A percentile compares a stretch with the other conserved stretches of the same genome.
phyloP scores from a whole-genome alignment of 2,888 invertebrate genomes.

The Polyploca ridens region DNA sequence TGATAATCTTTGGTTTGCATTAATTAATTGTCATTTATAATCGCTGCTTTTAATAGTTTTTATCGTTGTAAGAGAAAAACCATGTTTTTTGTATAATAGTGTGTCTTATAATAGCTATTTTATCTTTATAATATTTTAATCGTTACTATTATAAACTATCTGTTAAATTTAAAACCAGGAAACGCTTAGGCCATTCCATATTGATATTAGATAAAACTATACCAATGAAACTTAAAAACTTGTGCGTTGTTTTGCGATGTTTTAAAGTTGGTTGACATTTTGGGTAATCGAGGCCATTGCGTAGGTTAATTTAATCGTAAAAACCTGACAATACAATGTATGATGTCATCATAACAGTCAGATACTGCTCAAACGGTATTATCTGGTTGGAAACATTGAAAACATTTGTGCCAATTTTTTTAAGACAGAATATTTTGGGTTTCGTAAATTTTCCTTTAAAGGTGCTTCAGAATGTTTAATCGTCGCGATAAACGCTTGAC shows the following conservation, averaged over 20 bases:
- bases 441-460: slow-evolving; percentile 8
- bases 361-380: background rate
- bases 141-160: too few relatives aligned
- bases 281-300: slow-evolving; percentile 2
- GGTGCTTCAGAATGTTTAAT: slow-evolving; percentile 12
- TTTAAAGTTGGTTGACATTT: background rate
- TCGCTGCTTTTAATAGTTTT: background rate
- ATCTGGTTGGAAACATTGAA: background rate
- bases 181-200: background rate
- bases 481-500: background rate
- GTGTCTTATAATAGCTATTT: too few relatives aligned
- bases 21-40: background rate
- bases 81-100: too few relatives aligned
- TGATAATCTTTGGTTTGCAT: background rate
- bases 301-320: slow-evolving; percentile 6
- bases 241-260: background rate
- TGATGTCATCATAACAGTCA: slow-evolving; percentile 1
- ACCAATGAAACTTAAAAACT: background rate
- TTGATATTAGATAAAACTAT: background rate
- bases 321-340: slow-evolving; percentile 1
- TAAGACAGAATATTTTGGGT: background rate
- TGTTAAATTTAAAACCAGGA: background rate
- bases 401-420: background rate
- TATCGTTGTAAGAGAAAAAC: too few relatives aligned
- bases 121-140: too few relatives aligned